phyloP scores from a whole-genome alignment of 2,888 invertebrate genomes.

The Nymphalis c-album region DNA sequence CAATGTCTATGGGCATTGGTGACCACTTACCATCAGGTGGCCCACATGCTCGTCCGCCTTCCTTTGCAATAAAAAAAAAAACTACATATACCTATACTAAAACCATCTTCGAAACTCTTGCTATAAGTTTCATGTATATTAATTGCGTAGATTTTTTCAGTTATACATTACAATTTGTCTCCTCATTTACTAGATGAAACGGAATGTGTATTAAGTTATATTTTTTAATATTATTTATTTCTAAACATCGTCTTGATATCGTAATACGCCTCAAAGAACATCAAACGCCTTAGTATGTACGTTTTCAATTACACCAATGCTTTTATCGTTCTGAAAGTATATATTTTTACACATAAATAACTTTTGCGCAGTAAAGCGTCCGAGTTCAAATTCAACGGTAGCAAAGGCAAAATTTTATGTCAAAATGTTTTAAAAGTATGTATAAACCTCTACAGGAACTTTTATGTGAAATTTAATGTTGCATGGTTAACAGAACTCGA shows the following conservation, averaged over 20 bases:
- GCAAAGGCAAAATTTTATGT: conserved; percentile 59
- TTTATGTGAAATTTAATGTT: conserved; percentile 58
- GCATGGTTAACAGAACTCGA: conserved; percentile 24
- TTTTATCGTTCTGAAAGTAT: conserved; percentile 36
- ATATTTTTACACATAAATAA: conserved; percentile 45
- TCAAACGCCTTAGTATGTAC: conserved; percentile 17
- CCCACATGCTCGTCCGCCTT: too few relatives aligned
- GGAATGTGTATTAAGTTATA: background rate
- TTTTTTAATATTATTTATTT: conserved; percentile 1
- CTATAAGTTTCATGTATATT: background rate
- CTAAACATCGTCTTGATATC: conserved; percentile 6
- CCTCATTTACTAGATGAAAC: background rate
- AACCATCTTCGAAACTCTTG: too few relatives aligned
- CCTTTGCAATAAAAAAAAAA: too few relatives aligned
- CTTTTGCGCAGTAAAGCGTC: conserved; percentile 28
- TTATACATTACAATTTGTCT: too few relatives aligned
- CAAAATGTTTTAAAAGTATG: conserved; percentile 58
- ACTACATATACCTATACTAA: too few relatives aligned
- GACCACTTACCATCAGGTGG: too few relatives aligned
- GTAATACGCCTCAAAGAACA: conserved; percentile 16
- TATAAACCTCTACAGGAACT: conserved; percentile 42
- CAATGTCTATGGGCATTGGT: too few relatives aligned
- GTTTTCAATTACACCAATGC: conserved; percentile 32
- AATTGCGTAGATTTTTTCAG: too few relatives aligned
- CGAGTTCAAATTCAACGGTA: conserved; percentile 39